These are phyloP conservation scores for Volucella inanis DNA, from an alignment of 2,888 invertebrate genomes.

Conservation along the genomic window DNA sequence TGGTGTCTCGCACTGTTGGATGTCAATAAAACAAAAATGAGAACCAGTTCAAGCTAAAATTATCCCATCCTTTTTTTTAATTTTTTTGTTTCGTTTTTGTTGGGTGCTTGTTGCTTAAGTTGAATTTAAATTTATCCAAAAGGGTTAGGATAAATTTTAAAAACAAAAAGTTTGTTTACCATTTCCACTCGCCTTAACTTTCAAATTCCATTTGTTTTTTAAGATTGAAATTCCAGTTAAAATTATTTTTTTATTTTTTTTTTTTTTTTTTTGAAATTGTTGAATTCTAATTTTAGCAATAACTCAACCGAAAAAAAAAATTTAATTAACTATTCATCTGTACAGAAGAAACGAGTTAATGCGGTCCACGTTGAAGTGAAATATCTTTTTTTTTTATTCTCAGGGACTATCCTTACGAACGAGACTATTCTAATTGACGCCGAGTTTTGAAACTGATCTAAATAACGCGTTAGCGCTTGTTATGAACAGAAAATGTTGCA, in stretches of 20 bases:
- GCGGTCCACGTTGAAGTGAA: too few species aligned
- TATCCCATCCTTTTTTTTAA: not conserved
- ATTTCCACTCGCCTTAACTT: not conserved
- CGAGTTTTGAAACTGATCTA: too few species aligned
- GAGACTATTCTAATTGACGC: too few species aligned
- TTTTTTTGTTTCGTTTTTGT: not conserved
- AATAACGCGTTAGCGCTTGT: too few species aligned
- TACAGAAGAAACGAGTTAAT: too few species aligned
- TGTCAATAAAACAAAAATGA: not conserved
- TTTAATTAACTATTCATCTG: too few species aligned
- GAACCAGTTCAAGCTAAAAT: not conserved
- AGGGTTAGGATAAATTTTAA: constrained; percentile 6
- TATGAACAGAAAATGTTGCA: too few species aligned
- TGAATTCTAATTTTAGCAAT: not conserved
- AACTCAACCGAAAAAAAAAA: too few species aligned
- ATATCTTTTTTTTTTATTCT: too few species aligned
- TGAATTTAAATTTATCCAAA: constrained; percentile 6
- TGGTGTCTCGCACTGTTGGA: constrained; percentile 8
- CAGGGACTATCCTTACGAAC: too few species aligned
- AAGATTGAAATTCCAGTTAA: not conserved
- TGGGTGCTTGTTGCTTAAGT: constrained; percentile 8
- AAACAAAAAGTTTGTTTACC: constrained; percentile 20
- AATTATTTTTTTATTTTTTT: not conserved
- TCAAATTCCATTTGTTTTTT: constrained; percentile 9
- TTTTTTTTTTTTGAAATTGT: not conserved